Base-by-base conservation (phyloP, 2,797 vertebrate species). In the Hydrocynus forskahlii region DNA sequence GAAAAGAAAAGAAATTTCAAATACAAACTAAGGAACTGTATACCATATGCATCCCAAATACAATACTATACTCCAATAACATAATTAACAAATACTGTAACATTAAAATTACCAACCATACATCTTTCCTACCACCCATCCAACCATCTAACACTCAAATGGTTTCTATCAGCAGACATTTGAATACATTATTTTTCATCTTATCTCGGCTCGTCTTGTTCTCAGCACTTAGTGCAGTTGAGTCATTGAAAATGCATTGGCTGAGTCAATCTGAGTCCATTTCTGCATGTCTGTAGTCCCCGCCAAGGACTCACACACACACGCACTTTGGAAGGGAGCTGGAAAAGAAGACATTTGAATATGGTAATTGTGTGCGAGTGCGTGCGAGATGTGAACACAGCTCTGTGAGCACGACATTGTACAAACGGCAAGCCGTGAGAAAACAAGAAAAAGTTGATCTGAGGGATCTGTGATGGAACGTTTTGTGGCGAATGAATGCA, bases 221-320 rank as follows among this genome's bases (percentile, higher is more conserved):
- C 71, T 23, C 25, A 77, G 38, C 68, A 54, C 78, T 80, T 66
- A 29, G 38, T 59, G 43, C 57, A 62, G 45, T 69, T 69, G 59
- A 40, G 54, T 77, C 57, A 82, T 80, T 80, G 76, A 64, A 80
- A 86, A 84, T 82, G 79, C 82, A 84, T 59, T 75, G 80, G 62
- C 55, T 82, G 63, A 79, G 75, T 66, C 62, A 64, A 38, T 50
- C 77, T 74, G 48, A 80, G 63, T 77, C 63, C 50, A 80, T 75
- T 67, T 73, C 62, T 78, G 57, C 60, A 78, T 70, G 83, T 71
- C 70, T 67, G 54, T 79, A 84, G 77, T 66, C 3, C 40, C 23
- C 38, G 78, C 19, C 14, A 82, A 78, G 69, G 25, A 60, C 17
- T 76, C 25, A 38, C 5, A 69, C 23, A 75, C 17, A 54, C 70